A percentile compares a stretch with the other conserved stretches of the same genome.
phyloP scores from a whole-genome alignment of 1,140 invertebrate species.

The Drosophila pruinosa region DNA sequence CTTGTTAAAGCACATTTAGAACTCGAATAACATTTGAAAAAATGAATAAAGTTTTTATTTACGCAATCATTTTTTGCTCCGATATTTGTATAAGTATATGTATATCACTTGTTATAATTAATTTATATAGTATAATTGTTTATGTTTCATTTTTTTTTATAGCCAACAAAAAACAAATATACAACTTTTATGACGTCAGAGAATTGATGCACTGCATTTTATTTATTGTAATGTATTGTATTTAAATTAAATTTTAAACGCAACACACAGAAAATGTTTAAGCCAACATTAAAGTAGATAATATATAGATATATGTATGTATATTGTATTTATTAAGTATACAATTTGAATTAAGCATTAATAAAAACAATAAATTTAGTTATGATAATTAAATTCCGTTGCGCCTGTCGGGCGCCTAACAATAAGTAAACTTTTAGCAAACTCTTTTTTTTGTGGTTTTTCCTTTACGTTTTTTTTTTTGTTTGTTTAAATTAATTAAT shows the following conservation, averaged over 20 bases:
- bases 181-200: conserved; percentile 61
- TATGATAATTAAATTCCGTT: conserved; percentile 44
- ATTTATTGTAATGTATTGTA: conserved; percentile 60
- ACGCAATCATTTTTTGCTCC: conserved; percentile 42
- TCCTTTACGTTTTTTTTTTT: conserved; percentile 18
- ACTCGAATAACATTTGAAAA: conserved; percentile 42
- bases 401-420: conserved; percentile 47
- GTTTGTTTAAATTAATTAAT: conserved; percentile 60
- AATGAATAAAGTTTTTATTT: conserved; percentile 62
- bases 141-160: background rate
- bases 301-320: conserved; percentile 13
- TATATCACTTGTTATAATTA: conserved; percentile 62
- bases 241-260: conserved; percentile 75
- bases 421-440: conserved; percentile 73
- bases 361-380: conserved; percentile 47
- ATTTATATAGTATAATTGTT: conserved; percentile 7
- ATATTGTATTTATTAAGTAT: conserved; percentile 26
- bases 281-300: conserved; percentile 70
- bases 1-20: conserved; percentile 11
- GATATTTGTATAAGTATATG: conserved; percentile 20
- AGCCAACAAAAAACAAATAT: conserved; percentile 25
- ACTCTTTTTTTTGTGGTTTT: conserved; percentile 39
- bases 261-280: conserved; percentile 73
- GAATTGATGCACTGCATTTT: conserved; percentile 60
- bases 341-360: conserved; percentile 46